These are phyloP conservation scores for Drosophila nannoptera DNA, from an alignment of 1,140 invertebrate species.

Conservation along the genomic window DNA sequence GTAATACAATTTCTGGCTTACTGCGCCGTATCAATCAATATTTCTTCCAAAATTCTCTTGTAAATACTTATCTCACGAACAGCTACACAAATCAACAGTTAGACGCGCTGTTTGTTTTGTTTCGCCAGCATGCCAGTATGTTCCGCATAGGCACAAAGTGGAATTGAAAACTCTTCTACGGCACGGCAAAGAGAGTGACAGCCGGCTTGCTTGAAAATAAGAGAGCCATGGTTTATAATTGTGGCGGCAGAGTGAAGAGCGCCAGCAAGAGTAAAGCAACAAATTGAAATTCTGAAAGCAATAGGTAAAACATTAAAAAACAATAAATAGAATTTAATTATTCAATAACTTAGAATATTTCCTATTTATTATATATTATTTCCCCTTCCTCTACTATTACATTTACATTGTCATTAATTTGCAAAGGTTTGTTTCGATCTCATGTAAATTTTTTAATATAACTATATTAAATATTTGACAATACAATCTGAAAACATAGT, in stretches of 20 bases:
- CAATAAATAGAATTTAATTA: no score
- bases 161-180: constrained; percentile 56
- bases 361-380: no score
- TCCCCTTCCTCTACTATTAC: no score
- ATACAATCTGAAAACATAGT: no score
- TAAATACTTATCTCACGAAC: constrained; percentile 23
- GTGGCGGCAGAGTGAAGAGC: background rate
- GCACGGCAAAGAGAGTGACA: constrained; percentile 4
- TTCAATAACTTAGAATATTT: no score
- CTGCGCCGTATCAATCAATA: background rate
- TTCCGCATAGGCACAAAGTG: constrained; percentile 6
- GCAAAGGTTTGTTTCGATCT: no score
- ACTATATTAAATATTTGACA: no score
- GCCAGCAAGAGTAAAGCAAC: no score
- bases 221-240: background rate
- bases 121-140: constrained; percentile 30
- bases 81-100: constrained; percentile 65
- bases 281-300: no score
- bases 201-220: background rate
- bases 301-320: no score
- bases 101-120: constrained; percentile 59
- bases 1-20: background rate
- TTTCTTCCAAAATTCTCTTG: background rate
- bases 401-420: no score
- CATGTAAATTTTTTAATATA: no score